Evolutionary conservation across 2,888 invertebrate genomes (phyloP).

Genomic region (Ctenicera cuprea): DNA sequence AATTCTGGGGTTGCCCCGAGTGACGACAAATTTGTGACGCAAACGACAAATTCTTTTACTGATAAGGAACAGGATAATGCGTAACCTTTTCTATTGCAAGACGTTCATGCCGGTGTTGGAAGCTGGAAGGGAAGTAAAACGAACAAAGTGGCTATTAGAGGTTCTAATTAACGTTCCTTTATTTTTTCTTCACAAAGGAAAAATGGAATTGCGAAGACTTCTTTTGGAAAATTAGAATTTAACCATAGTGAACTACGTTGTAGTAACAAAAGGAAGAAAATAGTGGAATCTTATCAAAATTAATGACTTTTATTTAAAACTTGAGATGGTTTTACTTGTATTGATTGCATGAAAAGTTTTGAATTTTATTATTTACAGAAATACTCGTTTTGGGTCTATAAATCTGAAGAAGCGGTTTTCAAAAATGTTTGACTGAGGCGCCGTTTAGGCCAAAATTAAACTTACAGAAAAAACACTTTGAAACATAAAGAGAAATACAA

Average conservation of each 20-base stretch:
- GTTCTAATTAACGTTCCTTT: conserved; percentile 21
- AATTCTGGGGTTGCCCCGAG: background rate
- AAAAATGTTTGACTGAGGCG: no score
- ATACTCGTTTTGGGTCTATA: no score
- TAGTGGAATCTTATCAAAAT: no score
- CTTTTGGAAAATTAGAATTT: background rate
- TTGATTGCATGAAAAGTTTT: no score
- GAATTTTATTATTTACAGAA: no score
- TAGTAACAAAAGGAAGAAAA: background rate
- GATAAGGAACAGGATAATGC: background rate
- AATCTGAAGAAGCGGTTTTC: no score
- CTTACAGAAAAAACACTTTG: no score
- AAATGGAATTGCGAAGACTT: conserved; percentile 5
- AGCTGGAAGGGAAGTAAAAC: background rate
- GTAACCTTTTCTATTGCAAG: background rate
- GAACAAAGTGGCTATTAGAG: conserved; percentile 23
- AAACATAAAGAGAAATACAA: no score
- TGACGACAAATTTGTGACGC: conserved; percentile 15
- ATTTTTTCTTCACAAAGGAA: conserved; percentile 9
- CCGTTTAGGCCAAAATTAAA: no score
- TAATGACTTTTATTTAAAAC: no score
- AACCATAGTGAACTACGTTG: background rate
- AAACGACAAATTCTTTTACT: background rate
- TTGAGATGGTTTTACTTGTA: no score
- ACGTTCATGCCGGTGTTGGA: background rate